phyloP scores from a whole-genome alignment of 2,797 vertebrate species.

The Brotogeris chrysoptera region DNA sequence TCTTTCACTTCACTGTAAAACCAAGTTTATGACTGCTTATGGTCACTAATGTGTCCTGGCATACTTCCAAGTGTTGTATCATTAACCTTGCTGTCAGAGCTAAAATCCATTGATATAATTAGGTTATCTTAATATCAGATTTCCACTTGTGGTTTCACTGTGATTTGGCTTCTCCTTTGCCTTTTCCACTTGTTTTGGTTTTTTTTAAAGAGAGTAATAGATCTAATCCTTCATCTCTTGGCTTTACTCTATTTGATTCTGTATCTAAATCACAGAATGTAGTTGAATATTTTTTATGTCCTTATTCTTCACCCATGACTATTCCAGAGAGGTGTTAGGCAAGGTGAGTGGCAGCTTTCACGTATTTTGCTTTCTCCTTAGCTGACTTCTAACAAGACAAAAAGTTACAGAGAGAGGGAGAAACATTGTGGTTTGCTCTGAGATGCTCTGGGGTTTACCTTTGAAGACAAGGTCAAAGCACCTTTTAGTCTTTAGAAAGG shows the following conservation, averaged over 20 bases:
- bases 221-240: background rate
- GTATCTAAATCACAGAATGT: background rate
- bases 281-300: background rate
- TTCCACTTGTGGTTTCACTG: conserved; percentile 41
- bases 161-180: background rate
- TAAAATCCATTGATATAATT: conserved; percentile 46
- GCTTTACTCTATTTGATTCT: background rate
- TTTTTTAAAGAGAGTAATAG: background rate
- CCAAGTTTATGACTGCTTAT: conserved; percentile 11
- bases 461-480: conserved; percentile 15
- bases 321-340: background rate
- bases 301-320: background rate
- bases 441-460: background rate
- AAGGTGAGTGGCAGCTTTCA: background rate
- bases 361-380: background rate
- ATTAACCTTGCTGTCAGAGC: conserved; percentile 56
- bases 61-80: conserved; percentile 23
- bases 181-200: background rate
- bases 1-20: conserved; percentile 1
- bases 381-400: background rate
- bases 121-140: conserved; percentile 51
- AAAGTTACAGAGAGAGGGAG: background rate
- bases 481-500: background rate
- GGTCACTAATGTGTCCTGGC: conserved; percentile 55
- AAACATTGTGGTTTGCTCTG: background rate